Evolutionary conservation across 2,888 invertebrate genomes (phyloP), one percentile per base, ranked within the genome.

Genomic region (Cryptocheilus praepositus): DNA sequence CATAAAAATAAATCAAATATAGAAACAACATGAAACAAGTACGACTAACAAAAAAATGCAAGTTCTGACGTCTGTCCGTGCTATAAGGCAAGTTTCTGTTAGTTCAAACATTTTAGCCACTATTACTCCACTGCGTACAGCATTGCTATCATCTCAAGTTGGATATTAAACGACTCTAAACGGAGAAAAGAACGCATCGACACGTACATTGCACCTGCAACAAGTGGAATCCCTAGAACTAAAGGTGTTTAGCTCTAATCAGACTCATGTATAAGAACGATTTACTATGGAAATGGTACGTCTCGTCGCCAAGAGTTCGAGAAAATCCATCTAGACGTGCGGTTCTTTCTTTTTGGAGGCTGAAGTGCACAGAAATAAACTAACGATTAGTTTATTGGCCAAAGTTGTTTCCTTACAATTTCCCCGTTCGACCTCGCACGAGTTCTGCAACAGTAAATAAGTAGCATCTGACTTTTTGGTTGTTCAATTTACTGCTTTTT

Each of bases 341-440:
- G 36, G 13, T 64, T 53, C 16, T 53, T 67, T 64, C 54, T 46
- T 36, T 11, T 36, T 61, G 64, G 70, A 62, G 66, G 59, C 70
- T 67, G 67, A 71, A 56, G 61, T 71, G 71, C 71, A 71, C 64
- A 71, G 58, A 64, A 71, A 67, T 71, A 71, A 71, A 71, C 61
- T 67, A 67, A 70, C 67, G 53, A 67, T 61, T 67, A 67, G 67
- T 71, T 71, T 67, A 61, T 25, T 52, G 36, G 36, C 36, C 11
- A 36, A 11, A 45, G 51, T 58, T 56, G 63, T 61, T 60, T 70
- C 25, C 16, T 63, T 59, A n/a, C 36, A 7, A 36, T 57, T 58
- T 49, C 51, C 52, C 54, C 18, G 28, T 19, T 46, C 15, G 36
- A 25, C 53, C 49, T 46, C 13, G n/a, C 8, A 11, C 16, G 5